phyloP scores from a whole-genome alignment of 2,113 vertebrate species.

The Zosterops lateralis region DNA sequence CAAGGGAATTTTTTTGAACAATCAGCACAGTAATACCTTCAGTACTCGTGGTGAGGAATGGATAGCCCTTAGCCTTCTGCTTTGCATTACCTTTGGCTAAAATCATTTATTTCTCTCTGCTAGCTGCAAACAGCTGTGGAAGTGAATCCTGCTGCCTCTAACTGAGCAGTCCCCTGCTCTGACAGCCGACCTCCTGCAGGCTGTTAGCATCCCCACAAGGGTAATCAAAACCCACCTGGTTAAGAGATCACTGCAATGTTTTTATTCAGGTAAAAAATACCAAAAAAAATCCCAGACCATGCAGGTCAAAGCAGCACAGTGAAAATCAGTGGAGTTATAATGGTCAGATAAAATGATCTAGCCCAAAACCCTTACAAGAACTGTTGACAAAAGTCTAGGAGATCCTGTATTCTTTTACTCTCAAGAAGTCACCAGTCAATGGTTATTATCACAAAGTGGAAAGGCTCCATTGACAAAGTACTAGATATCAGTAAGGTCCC shows the following conservation, averaged over 20 bases:
- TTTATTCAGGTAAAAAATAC: neutral
- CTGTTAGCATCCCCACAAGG: neutral
- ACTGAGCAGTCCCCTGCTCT: neutral
- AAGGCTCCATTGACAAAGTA: neutral
- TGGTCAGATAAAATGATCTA: neutral
- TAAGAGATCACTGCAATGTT: neutral
- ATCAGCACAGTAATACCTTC: neutral
- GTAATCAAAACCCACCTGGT: neutral
- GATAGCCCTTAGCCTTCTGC: neutral
- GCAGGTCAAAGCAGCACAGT: neutral
- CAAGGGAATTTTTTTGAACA: neutral
- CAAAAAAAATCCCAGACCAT: neutral
- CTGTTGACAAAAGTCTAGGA: neutral
- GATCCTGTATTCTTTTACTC: neutral
- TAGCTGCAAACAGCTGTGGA: neutral
- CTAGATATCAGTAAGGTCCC: neutral
- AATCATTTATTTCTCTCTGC: neutral
- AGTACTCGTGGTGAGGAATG: neutral
- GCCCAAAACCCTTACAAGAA: neutral
- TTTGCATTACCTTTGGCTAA: neutral
- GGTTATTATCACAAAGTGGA: neutral
- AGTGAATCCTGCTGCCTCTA: neutral
- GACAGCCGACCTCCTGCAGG: neutral
- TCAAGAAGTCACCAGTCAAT: neutral
- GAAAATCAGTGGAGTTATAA: neutral